A percentile compares a stretch with the other conserved stretches of the same genome.
Evolutionary conservation across 2,797 vertebrate species (phyloP).

Genomic region (Spheniscus humboldti): DNA sequence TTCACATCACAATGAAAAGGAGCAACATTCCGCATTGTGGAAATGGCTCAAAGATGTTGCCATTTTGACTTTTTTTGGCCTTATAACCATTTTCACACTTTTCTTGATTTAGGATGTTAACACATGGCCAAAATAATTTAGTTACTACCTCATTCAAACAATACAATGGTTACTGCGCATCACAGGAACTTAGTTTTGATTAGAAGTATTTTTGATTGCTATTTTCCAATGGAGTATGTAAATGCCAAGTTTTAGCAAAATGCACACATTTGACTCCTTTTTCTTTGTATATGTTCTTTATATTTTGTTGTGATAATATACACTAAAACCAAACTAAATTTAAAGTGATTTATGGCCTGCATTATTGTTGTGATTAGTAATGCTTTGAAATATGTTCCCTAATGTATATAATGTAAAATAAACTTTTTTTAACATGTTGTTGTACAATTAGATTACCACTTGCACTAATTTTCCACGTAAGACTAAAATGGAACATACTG

Average conservation of each 20-base stretch:
- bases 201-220: slow-evolving; percentile 69
- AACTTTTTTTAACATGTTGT: slow-evolving; percentile 79
- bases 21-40: slow-evolving; percentile 68
- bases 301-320: slow-evolving; percentile 77
- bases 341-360: slow-evolving; percentile 75
- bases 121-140: slow-evolving; percentile 81
- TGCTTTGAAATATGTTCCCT: slow-evolving; percentile 77
- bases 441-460: slow-evolving; percentile 69
- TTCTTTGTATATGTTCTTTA: slow-evolving; percentile 76
- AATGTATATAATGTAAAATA: slow-evolving; percentile 86
- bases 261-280: slow-evolving; percentile 69
- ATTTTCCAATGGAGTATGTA: slow-evolving; percentile 70
- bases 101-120: slow-evolving; percentile 72
- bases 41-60: slow-evolving; percentile 59
- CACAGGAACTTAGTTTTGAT: slow-evolving; percentile 71
- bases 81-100: slow-evolving; percentile 71
- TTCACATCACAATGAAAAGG: slow-evolving; percentile 61
- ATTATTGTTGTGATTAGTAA: slow-evolving; percentile 73
- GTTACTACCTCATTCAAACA: slow-evolving; percentile 84
- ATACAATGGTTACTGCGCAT: slow-evolving; percentile 72
- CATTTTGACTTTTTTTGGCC: slow-evolving; percentile 69
- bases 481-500: not conserved
- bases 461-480: slow-evolving; percentile 48
- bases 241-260: slow-evolving; percentile 71
- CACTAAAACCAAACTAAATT: slow-evolving; percentile 76